Percentiles rank a stretch among this genome's conserved stretches.
Conservation (phyloP, 2,113 vertebrate genomes). For the Dasyprocta punctata region DNA sequence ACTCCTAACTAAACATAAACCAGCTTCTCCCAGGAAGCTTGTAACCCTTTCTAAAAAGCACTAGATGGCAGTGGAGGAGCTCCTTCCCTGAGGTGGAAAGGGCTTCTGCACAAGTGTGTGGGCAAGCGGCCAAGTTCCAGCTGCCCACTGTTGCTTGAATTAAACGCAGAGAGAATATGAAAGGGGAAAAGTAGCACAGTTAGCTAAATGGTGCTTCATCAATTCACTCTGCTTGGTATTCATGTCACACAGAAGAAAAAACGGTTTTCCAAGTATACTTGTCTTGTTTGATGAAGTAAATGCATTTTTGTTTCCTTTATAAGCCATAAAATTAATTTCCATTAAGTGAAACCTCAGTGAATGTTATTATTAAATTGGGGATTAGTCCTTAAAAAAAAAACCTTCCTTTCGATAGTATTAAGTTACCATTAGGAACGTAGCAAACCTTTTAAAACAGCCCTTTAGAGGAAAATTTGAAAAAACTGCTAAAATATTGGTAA, state of each 20-base stretch:
- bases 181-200: not conserved
- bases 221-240: slow-evolving; percentile 1
- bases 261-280: slow-evolving; percentile 37
- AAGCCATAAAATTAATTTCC: slow-evolving; percentile 46
- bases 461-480: slow-evolving; percentile 32
- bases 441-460: slow-evolving; percentile 26
- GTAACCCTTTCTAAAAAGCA: not conserved
- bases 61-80: slow-evolving; percentile 62
- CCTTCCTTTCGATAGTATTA: not conserved
- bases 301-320: slow-evolving; percentile 53
- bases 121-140: not conserved
- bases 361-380: slow-evolving; percentile 8
- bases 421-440: not conserved
- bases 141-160: slow-evolving; percentile 41
- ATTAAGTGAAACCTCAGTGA: slow-evolving; percentile 13
- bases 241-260: not conserved
- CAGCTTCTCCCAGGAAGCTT: not conserved
- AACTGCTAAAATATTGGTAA: not conserved
- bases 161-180: slow-evolving; percentile 49
- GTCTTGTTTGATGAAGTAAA: slow-evolving; percentile 52
- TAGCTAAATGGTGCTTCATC: slow-evolving; percentile 45
- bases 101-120: fast-evolving
- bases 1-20: not conserved
- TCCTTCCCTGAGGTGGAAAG: not conserved
- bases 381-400: slow-evolving; percentile 2